A percentile compares a stretch with the other conserved stretches of the same genome.
Evolutionary conservation across 2,797 vertebrate species (phyloP).

Genomic region (Valencia hispanica): DNA sequence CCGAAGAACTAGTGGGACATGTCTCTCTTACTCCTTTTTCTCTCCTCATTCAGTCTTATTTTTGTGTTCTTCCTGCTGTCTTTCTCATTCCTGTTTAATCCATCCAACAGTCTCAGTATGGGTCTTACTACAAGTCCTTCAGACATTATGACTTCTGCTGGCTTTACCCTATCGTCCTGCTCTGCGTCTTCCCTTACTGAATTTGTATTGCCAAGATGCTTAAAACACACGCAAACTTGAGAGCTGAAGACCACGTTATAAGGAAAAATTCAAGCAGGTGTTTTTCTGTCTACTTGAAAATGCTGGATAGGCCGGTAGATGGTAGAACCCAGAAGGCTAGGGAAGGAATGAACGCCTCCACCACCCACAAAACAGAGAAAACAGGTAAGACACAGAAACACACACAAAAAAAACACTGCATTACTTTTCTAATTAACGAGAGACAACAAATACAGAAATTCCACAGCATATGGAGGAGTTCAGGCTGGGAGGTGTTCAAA

Average conservation of each 20-base stretch:
- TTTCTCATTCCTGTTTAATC: slow-evolving; percentile 40
- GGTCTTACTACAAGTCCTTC: slow-evolving; percentile 32
- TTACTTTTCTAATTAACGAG: slow-evolving; percentile 73
- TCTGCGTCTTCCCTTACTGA: slow-evolving; percentile 23
- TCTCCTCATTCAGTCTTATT: slow-evolving; percentile 39
- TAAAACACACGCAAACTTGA: slow-evolving; percentile 10
- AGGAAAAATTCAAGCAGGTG: slow-evolving; percentile 55
- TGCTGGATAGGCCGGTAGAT: slow-evolving; percentile 39
- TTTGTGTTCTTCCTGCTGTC: slow-evolving; percentile 38
- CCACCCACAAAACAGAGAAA: slow-evolving; percentile 42
- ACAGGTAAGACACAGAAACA: slow-evolving; percentile 65
- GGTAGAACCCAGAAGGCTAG: slow-evolving; percentile 34
- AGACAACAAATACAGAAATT: slow-evolving; percentile 78
- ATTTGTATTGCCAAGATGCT: slow-evolving; percentile 14
- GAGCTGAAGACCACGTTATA: not conserved
- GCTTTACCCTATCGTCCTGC: slow-evolving; percentile 22
- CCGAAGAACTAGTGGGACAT: slow-evolving; percentile 57
- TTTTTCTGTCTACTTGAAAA: slow-evolving; percentile 26
- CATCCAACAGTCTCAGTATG: slow-evolving; percentile 25
- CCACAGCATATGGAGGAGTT: slow-evolving; percentile 82
- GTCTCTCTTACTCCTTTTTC: slow-evolving; percentile 38
- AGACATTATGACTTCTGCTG: slow-evolving; percentile 44
- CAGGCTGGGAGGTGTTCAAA: slow-evolving; percentile 82
- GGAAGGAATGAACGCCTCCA: slow-evolving; percentile 36
- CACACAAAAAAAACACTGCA: slow-evolving; percentile 38